These are phyloP conservation scores for Menura novaehollandiae DNA, from an alignment of 2,113 vertebrate species.

Conservation along the genomic window DNA sequence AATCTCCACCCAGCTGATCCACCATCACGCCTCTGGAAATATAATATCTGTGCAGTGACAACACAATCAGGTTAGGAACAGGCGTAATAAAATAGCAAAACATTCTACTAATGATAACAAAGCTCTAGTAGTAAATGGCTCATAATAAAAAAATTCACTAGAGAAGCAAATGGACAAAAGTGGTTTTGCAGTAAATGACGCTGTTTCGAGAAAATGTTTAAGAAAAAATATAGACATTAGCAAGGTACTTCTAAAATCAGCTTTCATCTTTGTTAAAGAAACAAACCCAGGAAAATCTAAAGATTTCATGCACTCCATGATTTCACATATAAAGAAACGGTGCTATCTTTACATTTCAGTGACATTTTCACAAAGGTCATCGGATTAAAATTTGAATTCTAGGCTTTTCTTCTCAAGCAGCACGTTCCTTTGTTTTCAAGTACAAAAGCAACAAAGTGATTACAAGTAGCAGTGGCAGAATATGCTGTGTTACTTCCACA, in stretches of 20 bases:
- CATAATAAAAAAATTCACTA: background rate
- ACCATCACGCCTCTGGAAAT: conserved; percentile 91
- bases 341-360: background rate
- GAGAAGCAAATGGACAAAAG: background rate
- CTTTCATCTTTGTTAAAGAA: background rate
- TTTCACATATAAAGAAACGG: background rate
- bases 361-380: background rate
- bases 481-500: background rate
- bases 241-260: background rate
- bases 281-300: background rate
- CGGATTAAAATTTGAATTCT: background rate
- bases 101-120: background rate
- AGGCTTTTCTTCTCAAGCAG: background rate
- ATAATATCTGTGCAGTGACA: conserved; percentile 78
- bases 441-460: background rate
- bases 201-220: background rate
- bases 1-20: no score
- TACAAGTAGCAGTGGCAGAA: background rate
- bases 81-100: background rate
- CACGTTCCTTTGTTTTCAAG: background rate
- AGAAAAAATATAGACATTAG: background rate
- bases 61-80: background rate
- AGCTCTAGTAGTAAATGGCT: background rate
- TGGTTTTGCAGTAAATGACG: background rate
- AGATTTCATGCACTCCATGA: background rate